Conservation (phyloP, 23 tunicate genomes). For the Halocynthia roretzi region DNA sequence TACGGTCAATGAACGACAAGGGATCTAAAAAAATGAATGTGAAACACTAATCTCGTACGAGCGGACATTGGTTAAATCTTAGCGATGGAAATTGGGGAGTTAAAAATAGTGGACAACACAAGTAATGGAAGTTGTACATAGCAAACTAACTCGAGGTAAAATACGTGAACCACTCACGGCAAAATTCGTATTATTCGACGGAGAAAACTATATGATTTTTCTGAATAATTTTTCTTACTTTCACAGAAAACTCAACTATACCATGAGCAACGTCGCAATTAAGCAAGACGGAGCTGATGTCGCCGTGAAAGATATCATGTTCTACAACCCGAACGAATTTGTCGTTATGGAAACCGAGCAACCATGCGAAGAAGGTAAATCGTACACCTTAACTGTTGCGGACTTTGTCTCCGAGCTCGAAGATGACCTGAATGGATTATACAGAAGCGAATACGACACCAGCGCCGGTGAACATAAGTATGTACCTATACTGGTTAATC, state of each 20-base stretch:
- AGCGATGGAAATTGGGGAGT: too few species aligned
- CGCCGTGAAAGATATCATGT: constrained; percentile 2
- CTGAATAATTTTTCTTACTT: background rate
- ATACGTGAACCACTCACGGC: too few species aligned
- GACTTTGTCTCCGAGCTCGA: constrained; percentile 42
- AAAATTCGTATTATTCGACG: too few species aligned
- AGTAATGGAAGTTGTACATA: too few species aligned
- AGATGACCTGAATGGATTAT: constrained; percentile 56
- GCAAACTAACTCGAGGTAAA: too few species aligned
- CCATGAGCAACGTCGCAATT: background rate
- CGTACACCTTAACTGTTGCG: constrained; percentile 20
- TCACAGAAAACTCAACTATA: background rate
- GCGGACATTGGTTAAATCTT: too few species aligned
- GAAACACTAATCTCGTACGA: too few species aligned
- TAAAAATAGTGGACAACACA: background rate
- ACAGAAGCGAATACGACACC: constrained; percentile 68
- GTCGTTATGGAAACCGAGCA: constrained; percentile 25
- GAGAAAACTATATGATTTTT: background rate
- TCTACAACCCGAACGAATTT: constrained; percentile 38
- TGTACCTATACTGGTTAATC: background rate
- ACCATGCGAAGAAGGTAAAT: constrained; percentile 35
- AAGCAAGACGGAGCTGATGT: constrained; percentile 5
- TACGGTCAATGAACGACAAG: too few species aligned
- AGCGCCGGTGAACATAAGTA: constrained; percentile 49
- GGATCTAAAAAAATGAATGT: too few species aligned